A percentile compares a stretch with the other conserved stretches of the same genome.
These are phyloP conservation scores for Chinchilla lanigera DNA, from an alignment of 2,113 vertebrate genomes.

Conservation along the genomic window DNA sequence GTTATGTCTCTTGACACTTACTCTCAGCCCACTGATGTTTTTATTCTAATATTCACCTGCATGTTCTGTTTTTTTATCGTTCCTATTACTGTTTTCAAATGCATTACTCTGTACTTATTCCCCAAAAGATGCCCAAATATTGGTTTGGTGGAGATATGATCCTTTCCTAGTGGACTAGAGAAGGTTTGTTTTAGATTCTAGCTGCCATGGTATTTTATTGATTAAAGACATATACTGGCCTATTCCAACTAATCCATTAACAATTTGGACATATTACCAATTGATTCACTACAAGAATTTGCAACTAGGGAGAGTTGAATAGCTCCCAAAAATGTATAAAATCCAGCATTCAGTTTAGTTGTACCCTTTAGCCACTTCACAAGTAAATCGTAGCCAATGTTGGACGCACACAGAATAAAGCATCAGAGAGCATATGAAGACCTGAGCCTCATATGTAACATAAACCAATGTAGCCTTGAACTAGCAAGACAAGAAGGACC, in stretches of 20 bases:
- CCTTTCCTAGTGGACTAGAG: not conserved
- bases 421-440: not conserved
- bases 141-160: not conserved
- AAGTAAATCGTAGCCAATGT: not conserved
- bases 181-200: not conserved
- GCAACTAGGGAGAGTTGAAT: not conserved
- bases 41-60: not conserved
- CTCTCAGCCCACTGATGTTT: not conserved
- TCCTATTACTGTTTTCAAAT: not conserved
- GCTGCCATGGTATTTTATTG: not conserved
- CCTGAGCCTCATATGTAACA: not conserved
- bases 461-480: not conserved
- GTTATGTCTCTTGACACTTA: not conserved
- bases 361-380: not conserved
- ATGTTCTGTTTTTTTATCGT: not conserved
- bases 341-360: not conserved
- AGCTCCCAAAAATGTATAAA: not conserved
- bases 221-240: not conserved
- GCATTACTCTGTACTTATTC: no score
- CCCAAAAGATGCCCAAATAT: not conserved
- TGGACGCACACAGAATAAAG: not conserved
- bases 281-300: not conserved
- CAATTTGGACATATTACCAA: not conserved
- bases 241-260: not conserved
- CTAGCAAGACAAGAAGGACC: not conserved